Conservation (phyloP, 2,113 vertebrate species). For the Tyto alba region DNA sequence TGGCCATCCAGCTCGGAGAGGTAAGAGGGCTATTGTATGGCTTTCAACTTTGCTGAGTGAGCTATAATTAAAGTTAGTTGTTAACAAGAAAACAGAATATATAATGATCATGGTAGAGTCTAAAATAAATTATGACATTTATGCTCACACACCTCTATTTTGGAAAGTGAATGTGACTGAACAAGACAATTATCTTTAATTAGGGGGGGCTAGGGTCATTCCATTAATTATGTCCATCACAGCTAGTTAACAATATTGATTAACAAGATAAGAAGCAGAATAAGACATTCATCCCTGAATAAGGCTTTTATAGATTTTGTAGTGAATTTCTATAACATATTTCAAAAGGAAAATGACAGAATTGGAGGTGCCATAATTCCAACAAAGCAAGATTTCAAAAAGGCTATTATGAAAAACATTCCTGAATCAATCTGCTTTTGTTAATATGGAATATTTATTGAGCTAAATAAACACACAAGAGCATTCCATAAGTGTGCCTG, state of each 20-base stretch:
- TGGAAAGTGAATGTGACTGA: not conserved
- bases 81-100: not conserved
- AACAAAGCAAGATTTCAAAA: not conserved
- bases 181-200: slow-evolving; percentile 24
- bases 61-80: not conserved
- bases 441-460: slow-evolving; percentile 29
- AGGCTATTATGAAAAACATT: slow-evolving; percentile 1
- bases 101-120: not conserved
- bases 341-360: slow-evolving; percentile 16
- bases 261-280: slow-evolving; percentile 44
- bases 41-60: not conserved
- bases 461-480: slow-evolving; percentile 20
- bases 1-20: not conserved
- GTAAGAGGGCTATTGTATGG: not conserved
- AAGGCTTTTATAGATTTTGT: not conserved
- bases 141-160: not conserved
- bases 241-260: slow-evolving; percentile 52
- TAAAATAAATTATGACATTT: slow-evolving; percentile 12
- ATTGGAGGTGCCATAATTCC: not conserved
- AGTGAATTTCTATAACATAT: not conserved
- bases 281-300: not conserved
- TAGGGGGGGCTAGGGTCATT: not conserved
- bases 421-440: slow-evolving; percentile 25
- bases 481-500: slow-evolving; percentile 13
- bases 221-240: slow-evolving; percentile 38